Conservation (phyloP, 2,888 invertebrate species). For the Bedellia somnulentella region DNA sequence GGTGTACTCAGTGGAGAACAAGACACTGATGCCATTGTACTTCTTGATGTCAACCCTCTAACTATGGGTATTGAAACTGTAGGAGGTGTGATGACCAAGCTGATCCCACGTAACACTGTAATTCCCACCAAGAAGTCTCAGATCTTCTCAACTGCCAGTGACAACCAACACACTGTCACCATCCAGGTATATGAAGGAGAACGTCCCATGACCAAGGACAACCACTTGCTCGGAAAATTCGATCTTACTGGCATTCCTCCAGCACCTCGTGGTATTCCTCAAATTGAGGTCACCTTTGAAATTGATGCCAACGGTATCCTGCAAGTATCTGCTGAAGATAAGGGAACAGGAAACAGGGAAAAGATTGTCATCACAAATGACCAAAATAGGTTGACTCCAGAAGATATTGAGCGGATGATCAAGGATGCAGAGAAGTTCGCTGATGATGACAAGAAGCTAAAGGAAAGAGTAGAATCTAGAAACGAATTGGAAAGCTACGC, state of each 20-base stretch:
- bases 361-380: conserved; percentile 99
- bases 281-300: conserved; percentile 93
- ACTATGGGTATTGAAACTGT: conserved; percentile 99
- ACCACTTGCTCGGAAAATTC: conserved; percentile 97
- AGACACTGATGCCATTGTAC: conserved; percentile 93
- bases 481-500: conserved; percentile 97
- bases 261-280: conserved; percentile 89
- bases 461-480: conserved; percentile 93
- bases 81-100: conserved; percentile 99
- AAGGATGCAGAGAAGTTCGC: conserved; percentile 99
- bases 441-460: conserved; percentile 96
- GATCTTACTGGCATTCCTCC: conserved; percentile 97
- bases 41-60: conserved; percentile 97
- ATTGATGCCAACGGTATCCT: conserved; percentile 94
- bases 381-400: conserved; percentile 94
- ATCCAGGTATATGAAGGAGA: conserved; percentile 99
- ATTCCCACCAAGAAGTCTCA: conserved; percentile 99
- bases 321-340: conserved; percentile 97
- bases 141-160: conserved; percentile 98
- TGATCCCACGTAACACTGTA: conserved; percentile 96
- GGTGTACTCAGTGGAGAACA: conserved; percentile 97
- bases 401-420: conserved; percentile 99
- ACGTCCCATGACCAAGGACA: conserved; percentile 99
- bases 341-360: conserved; percentile 97
- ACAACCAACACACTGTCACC: conserved; percentile 98